Evolutionary conservation across 1,140 invertebrate species (phyloP).

Genomic region (Hesperophylax magnus): DNA sequence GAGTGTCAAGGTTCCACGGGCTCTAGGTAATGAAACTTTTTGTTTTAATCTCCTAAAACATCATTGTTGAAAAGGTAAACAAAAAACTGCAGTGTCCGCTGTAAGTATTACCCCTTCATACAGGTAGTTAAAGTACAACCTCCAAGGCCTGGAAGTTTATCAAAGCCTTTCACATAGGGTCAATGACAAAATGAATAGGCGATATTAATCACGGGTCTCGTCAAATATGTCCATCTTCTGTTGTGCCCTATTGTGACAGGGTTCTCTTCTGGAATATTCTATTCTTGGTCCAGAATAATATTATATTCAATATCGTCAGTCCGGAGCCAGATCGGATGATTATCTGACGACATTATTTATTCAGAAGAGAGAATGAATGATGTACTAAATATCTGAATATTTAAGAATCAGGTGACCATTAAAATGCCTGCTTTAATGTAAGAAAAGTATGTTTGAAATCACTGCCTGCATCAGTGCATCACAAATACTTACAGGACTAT

Average conservation of each 20-base stretch:
- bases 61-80: too few species aligned
- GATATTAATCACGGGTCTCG: constrained; percentile 39
- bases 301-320: neutral
- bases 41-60: too few species aligned
- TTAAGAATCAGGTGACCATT: too few species aligned
- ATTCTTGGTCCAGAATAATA: neutral
- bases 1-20: too few species aligned
- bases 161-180: constrained; percentile 3
- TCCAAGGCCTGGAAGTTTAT: too few species aligned
- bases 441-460: too few species aligned
- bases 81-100: too few species aligned
- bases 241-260: constrained; percentile 32
- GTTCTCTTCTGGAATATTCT: constrained; percentile 4
- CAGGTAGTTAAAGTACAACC: neutral
- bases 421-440: too few species aligned
- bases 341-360: constrained; percentile 11
- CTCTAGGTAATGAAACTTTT: too few species aligned
- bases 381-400: too few species aligned
- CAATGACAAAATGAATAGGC: constrained; percentile 43
- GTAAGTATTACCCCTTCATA: neutral
- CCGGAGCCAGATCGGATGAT: constrained; percentile 9
- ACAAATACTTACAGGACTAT: too few species aligned
- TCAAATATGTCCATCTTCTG: constrained; percentile 30
- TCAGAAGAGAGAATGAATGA: neutral
- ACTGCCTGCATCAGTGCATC: too few species aligned